A percentile compares a stretch with the other conserved stretches of the same genome.
These are phyloP conservation scores for Sebastes iracundus DNA, from an alignment of 2,797 vertebrate species.

Conservation along the genomic window DNA sequence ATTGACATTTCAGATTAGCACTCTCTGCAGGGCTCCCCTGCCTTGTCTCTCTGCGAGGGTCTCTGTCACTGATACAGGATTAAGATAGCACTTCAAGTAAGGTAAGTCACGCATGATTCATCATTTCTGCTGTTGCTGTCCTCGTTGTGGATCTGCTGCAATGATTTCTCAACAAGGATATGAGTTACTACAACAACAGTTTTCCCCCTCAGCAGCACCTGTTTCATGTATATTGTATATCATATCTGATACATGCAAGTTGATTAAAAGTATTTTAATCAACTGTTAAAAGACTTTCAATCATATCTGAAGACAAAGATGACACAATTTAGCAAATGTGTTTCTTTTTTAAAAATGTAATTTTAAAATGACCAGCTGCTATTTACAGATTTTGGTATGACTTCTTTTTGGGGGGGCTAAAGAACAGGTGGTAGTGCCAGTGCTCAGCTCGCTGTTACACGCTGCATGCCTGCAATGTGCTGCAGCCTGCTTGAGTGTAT, in stretches of 20 bases:
- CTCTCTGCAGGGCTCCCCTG: conserved; percentile 17
- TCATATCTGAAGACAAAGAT: background rate
- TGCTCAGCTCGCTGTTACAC: conserved; percentile 31
- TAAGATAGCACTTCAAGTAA: conserved; percentile 17
- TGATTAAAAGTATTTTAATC: background rate
- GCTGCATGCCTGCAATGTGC: conserved; percentile 10
- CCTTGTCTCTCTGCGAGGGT: background rate
- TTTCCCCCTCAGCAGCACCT: background rate
- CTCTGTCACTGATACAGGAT: conserved; percentile 30
- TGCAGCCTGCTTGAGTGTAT: background rate
- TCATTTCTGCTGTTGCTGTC: background rate
- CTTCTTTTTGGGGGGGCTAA: conserved; percentile 53
- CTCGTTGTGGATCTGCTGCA: background rate
- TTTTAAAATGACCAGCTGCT: conserved; percentile 55
- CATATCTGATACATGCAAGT: background rate
- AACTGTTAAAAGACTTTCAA: background rate
- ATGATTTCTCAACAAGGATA: background rate
- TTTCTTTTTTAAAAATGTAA: background rate
- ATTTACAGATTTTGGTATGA: conserved; percentile 66
- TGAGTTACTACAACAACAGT: background rate
- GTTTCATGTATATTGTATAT: background rate
- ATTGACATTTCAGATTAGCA: conserved; percentile 60
- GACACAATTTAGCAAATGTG: background rate
- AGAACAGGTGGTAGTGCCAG: conserved; percentile 64
- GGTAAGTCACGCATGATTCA: conserved; percentile 49